A percentile compares a stretch with the other conserved stretches of the same genome.
Conservation (phyloP, 2,113 vertebrate species). For the Neopipo cinnamomea region DNA sequence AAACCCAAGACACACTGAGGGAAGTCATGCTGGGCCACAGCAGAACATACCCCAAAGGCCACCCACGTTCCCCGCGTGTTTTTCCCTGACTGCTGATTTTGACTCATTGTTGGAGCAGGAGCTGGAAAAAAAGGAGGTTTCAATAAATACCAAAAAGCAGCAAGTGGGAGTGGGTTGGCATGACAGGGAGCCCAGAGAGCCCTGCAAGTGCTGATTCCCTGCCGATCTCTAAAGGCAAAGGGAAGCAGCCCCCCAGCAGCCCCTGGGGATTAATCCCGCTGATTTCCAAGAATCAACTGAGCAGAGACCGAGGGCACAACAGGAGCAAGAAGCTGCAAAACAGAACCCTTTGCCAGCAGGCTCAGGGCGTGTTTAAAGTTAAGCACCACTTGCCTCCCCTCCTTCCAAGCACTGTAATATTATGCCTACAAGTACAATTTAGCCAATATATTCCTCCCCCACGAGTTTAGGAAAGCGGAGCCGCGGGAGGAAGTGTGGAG, state of each 20-base stretch:
- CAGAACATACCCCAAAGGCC: background rate
- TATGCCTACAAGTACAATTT: slow-evolving; percentile 16
- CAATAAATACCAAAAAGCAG: background rate
- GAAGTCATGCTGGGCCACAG: background rate
- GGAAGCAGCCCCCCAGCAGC: background rate
- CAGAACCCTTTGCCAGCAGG: background rate
- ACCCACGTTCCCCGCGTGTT: background rate
- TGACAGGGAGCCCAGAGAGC: background rate
- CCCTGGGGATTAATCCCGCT: background rate
- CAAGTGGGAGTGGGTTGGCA: background rate
- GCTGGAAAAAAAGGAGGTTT: background rate
- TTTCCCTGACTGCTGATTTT: background rate
- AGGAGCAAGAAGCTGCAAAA: background rate
- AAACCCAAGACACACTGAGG: background rate
- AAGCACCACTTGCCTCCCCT: background rate
- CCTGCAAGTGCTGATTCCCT: background rate
- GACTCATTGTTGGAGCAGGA: background rate
- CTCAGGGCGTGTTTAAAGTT: background rate
- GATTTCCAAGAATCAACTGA: background rate
- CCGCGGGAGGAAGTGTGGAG: slow-evolving; percentile 26
- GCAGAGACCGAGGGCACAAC: background rate
- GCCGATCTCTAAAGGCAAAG: background rate
- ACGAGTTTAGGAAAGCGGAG: background rate
- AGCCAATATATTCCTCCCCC: slow-evolving; percentile 41
- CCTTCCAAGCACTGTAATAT: background rate